phyloP scores from a whole-genome alignment of 2,113 vertebrate genomes.

The Engystomops pustulosus region DNA sequence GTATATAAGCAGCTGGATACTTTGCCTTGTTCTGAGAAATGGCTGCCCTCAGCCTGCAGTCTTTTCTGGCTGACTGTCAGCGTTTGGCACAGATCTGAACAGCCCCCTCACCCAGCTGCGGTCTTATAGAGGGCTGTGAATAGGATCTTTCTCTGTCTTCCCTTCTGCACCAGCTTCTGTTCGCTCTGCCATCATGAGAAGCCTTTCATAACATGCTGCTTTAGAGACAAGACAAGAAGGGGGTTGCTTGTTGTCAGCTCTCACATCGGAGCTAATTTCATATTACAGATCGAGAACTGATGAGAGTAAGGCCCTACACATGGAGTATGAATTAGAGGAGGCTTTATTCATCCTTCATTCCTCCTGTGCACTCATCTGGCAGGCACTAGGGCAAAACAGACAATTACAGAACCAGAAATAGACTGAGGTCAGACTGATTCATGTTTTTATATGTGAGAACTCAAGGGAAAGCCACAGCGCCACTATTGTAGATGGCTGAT shows the following conservation, averaged over 20 bases:
- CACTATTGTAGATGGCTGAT: background rate
- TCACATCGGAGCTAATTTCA: background rate
- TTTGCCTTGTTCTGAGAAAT: background rate
- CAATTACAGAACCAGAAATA: background rate
- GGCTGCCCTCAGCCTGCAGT: conserved; percentile 27
- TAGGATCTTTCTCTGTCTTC: conserved; percentile 42
- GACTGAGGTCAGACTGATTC: too few relatives aligned
- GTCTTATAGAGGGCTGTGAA: conserved; percentile 40
- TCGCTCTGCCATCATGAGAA: conserved; percentile 27
- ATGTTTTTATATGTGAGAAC: background rate
- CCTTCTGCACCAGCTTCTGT: conserved; percentile 17
- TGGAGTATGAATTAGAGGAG: too few relatives aligned
- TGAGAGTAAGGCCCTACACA: too few relatives aligned
- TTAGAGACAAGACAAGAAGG: conserved; percentile 14
- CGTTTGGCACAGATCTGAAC: conserved; percentile 37
- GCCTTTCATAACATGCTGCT: conserved; percentile 38
- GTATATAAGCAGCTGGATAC: conserved; percentile 11
- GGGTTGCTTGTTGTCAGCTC: conserved; percentile 20
- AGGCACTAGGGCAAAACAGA: background rate
- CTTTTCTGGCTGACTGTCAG: conserved; percentile 26
- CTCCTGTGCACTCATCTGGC: too few relatives aligned
- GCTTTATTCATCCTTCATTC: too few relatives aligned
- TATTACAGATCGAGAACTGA: background rate
- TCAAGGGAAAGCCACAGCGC: background rate
- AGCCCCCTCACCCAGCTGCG: conserved; percentile 40